Conservation (phyloP, 2,113 vertebrate species). For the Ceyx melanurus region DNA sequence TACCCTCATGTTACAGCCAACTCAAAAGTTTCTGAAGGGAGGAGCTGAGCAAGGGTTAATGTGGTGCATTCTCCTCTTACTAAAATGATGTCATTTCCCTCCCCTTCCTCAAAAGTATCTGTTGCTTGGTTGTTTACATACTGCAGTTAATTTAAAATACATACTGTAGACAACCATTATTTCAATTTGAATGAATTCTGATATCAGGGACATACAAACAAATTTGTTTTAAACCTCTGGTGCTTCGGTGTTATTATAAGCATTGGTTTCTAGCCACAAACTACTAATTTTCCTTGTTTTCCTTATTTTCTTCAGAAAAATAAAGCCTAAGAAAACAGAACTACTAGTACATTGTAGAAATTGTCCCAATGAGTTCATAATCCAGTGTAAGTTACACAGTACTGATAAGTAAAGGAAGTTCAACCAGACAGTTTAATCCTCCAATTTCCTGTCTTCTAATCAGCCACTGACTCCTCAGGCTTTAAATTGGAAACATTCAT, state of each 20-base stretch:
- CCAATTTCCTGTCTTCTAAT: constrained; percentile 99
- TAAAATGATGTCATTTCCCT: constrained; percentile 54
- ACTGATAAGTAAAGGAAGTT: constrained; percentile 93
- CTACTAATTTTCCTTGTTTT: not conserved
- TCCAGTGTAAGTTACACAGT: constrained; percentile 77
- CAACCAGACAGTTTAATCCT: constrained; percentile 98
- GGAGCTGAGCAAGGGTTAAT: constrained; percentile 57
- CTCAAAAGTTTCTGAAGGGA: not conserved
- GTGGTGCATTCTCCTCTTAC: constrained; percentile 24
- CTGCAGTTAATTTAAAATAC: constrained; percentile 35
- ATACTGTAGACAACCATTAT: not conserved
- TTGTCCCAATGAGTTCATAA: constrained; percentile 74
- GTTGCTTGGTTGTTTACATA: constrained; percentile 56
- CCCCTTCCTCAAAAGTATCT: constrained; percentile 25
- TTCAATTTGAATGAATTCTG: not conserved
- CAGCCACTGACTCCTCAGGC: constrained; percentile 88
- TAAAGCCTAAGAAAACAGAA: constrained; percentile 60
- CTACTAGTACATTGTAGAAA: constrained; percentile 64
- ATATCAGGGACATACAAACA: not conserved
- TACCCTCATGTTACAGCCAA: not conserved
- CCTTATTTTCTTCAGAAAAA: not conserved
- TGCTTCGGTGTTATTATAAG: not conserved
- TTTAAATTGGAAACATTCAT: constrained; percentile 95
- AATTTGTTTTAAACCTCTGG: not conserved
- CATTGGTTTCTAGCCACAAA: not conserved